Evolutionary conservation across 2,888 invertebrate genomes (phyloP).

Genomic region (Copidosoma aretas): DNA sequence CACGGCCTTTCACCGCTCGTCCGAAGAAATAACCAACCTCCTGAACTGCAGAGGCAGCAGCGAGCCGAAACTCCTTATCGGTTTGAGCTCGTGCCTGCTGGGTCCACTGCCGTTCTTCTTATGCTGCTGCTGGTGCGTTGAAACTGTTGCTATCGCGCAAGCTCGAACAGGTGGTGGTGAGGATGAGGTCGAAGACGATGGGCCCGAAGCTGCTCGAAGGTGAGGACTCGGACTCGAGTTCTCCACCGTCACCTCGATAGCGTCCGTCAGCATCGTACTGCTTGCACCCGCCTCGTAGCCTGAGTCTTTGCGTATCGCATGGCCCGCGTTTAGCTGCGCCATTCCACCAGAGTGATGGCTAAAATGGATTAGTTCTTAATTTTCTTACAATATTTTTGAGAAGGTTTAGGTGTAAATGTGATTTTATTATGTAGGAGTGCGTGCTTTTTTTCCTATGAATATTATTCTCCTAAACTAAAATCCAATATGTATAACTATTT

Average conservation of each 20-base stretch:
- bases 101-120: conserved; percentile 56
- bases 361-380: too few relatives aligned
- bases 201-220: conserved; percentile 55
- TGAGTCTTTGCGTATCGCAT: conserved; percentile 52
- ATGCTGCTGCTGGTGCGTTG: conserved; percentile 42
- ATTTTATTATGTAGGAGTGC: too few relatives aligned
- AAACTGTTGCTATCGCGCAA: conserved; percentile 9
- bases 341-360: conserved; percentile 55
- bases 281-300: conserved; percentile 56
- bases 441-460: too few relatives aligned
- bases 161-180: conserved; percentile 50
- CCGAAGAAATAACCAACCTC: conserved; percentile 42
- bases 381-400: too few relatives aligned
- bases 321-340: conserved; percentile 48
- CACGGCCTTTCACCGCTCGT: not conserved
- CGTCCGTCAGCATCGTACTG: conserved; percentile 48
- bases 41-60: conserved; percentile 57
- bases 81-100: conserved; percentile 56
- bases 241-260: conserved; percentile 24
- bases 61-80: conserved; percentile 54
- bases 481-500: too few relatives aligned
- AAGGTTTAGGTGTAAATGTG: too few relatives aligned
- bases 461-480: too few relatives aligned
- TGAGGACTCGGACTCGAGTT: conserved; percentile 59
- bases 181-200: conserved; percentile 59